A percentile compares a stretch with the other conserved stretches of the same genome.
Conservation (phyloP, 2,113 vertebrate species). For the Cnemophilus loriae region DNA sequence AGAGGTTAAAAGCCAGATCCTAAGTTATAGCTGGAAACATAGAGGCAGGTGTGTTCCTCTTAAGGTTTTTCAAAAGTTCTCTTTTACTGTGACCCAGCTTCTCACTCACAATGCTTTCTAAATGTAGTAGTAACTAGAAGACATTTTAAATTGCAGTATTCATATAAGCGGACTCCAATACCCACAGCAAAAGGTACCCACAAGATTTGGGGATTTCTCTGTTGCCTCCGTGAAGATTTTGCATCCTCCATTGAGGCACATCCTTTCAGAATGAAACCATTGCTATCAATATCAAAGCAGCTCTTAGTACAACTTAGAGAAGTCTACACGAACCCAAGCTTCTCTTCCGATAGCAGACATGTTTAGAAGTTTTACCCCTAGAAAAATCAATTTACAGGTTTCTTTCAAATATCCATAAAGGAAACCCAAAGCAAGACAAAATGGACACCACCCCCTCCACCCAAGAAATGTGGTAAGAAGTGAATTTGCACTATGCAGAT, state of each 20-base stretch:
- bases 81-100: neutral
- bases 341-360: neutral
- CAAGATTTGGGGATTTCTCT: neutral
- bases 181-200: neutral
- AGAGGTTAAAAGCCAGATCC: neutral
- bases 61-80: neutral
- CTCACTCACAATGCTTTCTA: neutral
- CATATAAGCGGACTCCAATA: neutral
- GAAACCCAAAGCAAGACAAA: neutral
- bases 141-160: neutral
- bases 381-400: neutral
- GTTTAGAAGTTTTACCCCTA: neutral
- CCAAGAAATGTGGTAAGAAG: neutral
- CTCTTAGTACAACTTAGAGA: neutral
- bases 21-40: neutral
- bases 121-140: neutral
- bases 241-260: neutral
- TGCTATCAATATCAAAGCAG: neutral
- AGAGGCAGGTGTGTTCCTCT: neutral
- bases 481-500: neutral
- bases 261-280: neutral
- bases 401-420: neutral
- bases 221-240: neutral
- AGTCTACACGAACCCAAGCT: neutral
- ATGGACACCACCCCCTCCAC: accelerated